phyloP scores from a whole-genome alignment of 64 coral and sea anemone species.

The Astreopora myriophthalma region DNA sequence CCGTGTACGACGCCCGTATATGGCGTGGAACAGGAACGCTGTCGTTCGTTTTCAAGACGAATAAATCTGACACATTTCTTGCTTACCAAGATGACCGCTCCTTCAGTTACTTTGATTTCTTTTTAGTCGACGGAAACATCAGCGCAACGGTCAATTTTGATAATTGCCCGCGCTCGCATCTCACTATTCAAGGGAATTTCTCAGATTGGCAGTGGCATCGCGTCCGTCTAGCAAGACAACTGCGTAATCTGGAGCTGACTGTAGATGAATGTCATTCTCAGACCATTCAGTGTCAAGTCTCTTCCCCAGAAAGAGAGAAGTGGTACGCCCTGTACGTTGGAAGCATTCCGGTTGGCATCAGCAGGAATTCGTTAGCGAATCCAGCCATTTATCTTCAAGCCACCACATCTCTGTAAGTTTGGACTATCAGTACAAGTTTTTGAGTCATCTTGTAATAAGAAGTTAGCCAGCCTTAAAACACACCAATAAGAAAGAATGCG shows the following conservation, averaged over 20 bases:
- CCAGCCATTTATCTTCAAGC: neutral
- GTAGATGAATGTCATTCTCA: constrained; percentile 53
- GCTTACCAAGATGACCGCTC: constrained; percentile 74
- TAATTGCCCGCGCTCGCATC: neutral
- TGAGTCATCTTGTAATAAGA: neutral
- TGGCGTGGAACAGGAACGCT: constrained; percentile 4
- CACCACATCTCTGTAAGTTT: neutral
- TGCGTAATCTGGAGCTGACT: constrained; percentile 10
- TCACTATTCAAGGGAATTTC: constrained; percentile 64
- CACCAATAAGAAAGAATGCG: no score
- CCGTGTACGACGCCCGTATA: neutral
- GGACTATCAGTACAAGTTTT: neutral
- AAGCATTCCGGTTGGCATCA: neutral
- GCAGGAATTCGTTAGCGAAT: constrained; percentile 4
- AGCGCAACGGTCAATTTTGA: constrained; percentile 59
- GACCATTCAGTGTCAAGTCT: neutral
- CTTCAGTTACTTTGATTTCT: constrained; percentile 76
- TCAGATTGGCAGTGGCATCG: constrained; percentile 79
- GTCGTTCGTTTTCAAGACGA: constrained; percentile 53
- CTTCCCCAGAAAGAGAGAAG: neutral
- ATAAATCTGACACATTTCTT: constrained; percentile 34
- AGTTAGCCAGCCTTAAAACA: neutral
- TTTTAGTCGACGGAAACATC: constrained; percentile 74
- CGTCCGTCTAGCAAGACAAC: constrained; percentile 33
- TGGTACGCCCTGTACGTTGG: constrained; percentile 49